Evolutionary conservation across 2,888 invertebrate species (phyloP).

Genomic region (Gnatocerus cornutus): DNA sequence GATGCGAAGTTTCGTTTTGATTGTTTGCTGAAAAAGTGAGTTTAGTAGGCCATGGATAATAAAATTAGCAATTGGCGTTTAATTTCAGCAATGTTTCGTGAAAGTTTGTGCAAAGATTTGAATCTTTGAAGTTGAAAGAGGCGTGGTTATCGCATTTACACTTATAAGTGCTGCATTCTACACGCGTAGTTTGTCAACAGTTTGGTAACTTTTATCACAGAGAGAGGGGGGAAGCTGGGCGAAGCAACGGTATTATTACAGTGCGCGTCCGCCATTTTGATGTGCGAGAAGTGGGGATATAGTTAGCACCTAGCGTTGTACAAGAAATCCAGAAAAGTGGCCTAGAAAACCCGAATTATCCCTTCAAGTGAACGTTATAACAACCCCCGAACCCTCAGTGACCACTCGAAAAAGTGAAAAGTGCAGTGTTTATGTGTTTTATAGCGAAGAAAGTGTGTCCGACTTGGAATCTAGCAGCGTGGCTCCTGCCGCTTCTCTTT

Average conservation of each 20-base stretch:
- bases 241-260: conserved; percentile 66
- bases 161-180: conserved; percentile 58
- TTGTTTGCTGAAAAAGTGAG: too few relatives aligned
- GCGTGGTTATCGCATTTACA: conserved; percentile 54
- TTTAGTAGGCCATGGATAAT: background rate
- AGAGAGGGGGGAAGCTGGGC: conserved; percentile 56
- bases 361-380: conserved; percentile 16
- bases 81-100: conserved; percentile 22
- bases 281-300: conserved; percentile 70
- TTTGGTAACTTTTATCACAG: conserved; percentile 58
- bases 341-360: conserved; percentile 63
- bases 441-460: conserved; percentile 61
- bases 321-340: conserved; percentile 69
- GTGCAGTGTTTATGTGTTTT: conserved; percentile 68
- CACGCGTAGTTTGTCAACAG: conserved; percentile 59
- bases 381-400: background rate
- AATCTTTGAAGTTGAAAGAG: conserved; percentile 44
- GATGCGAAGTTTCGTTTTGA: background rate
- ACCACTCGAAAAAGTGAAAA: conserved; percentile 47
- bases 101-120: conserved; percentile 40
- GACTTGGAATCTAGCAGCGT: conserved; percentile 67
- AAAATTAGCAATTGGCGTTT: conserved; percentile 8
- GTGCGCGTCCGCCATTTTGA: conserved; percentile 71
- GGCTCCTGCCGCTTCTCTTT: conserved; percentile 71
- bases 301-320: conserved; percentile 69